Evolutionary conservation across 2,888 invertebrate species (phyloP).

Genomic region (Eueremaeus valkanovi): DNA sequence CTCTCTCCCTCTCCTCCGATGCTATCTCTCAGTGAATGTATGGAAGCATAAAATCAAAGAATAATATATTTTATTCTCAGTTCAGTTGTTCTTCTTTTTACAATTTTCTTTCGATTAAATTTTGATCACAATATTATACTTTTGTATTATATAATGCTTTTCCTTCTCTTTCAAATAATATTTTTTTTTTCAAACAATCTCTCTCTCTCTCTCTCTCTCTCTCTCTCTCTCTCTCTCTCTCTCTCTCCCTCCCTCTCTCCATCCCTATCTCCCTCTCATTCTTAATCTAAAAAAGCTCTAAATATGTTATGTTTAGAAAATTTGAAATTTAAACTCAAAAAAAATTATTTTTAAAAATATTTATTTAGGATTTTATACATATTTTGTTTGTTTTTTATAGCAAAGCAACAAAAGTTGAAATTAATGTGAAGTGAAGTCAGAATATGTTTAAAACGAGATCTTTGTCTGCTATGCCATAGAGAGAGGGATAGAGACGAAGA

Average conservation of each 20-base stretch:
- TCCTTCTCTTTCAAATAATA: too few species aligned
- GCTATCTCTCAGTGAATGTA: too few species aligned
- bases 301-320: too few species aligned
- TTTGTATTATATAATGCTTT: too few species aligned
- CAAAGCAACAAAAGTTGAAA: background rate
- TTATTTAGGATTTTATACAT: background rate
- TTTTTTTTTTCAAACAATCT: too few species aligned
- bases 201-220: slow-evolving; percentile 23
- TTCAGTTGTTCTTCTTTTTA: background rate
- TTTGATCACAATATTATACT: background rate
- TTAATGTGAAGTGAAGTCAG: background rate
- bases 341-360: too few species aligned
- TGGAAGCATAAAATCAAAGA: background rate
- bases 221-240: slow-evolving; percentile 27
- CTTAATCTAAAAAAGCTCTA: too few species aligned
- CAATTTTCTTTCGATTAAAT: slow-evolving; percentile 5
- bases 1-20: too few species aligned
- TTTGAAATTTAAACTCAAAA: too few species aligned
- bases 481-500: background rate
- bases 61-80: background rate
- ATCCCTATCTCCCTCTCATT: too few species aligned
- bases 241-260: slow-evolving; percentile 18
- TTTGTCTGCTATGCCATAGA: background rate
- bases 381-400: background rate
- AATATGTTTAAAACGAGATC: background rate